Evolutionary conservation across 2,888 invertebrate species (phyloP).

Genomic region (Metellina segmentata): DNA sequence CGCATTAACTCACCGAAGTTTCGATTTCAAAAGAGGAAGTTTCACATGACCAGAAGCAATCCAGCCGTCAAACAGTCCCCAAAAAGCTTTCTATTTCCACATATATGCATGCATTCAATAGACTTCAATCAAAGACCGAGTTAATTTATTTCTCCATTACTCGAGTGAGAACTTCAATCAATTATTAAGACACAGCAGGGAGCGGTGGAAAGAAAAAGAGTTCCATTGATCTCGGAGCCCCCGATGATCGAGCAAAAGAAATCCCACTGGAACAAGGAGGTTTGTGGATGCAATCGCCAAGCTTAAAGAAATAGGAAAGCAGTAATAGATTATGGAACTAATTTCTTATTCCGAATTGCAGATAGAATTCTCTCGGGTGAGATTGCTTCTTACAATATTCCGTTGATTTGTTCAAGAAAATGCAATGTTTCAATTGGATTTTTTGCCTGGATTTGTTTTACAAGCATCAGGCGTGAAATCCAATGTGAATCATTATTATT

Average conservation of each 20-base stretch:
- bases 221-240: slow-evolving; percentile 9
- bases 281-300: not conserved
- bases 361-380: not conserved
- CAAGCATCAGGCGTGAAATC: no score
- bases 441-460: no score
- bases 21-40: not conserved
- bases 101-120: slow-evolving; percentile 8
- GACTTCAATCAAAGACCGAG: slow-evolving; percentile 30
- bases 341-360: not conserved
- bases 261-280: not conserved
- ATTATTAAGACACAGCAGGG: slow-evolving; percentile 6
- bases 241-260: not conserved
- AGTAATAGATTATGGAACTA: not conserved
- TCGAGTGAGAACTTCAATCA: slow-evolving; percentile 17
- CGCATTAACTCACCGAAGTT: not conserved
- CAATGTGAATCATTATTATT: no score
- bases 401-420: no score
- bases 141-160: slow-evolving; percentile 35
- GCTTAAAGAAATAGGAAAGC: not conserved
- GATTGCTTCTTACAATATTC: no score
- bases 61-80: not conserved
- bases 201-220: not conserved
- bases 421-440: no score
- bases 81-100: slow-evolving; percentile 12
- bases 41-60: not conserved